Percentiles rank a stretch among this genome's conserved stretches.
These are phyloP conservation scores for Protonemura montana DNA, from an alignment of 2,888 invertebrate genomes.

Conservation along the genomic window DNA sequence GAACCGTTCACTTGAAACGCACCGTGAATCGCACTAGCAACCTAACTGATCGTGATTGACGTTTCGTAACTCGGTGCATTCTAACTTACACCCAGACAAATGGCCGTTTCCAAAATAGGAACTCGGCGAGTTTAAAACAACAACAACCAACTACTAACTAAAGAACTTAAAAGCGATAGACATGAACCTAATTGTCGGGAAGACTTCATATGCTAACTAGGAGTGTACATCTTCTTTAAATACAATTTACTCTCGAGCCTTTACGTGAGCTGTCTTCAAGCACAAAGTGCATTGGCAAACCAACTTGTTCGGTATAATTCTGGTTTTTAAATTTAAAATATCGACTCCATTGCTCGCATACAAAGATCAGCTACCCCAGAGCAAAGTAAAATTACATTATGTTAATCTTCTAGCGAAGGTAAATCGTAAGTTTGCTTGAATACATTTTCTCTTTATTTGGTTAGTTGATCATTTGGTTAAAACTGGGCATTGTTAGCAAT, in stretches of 20 bases:
- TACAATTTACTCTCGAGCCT: slow-evolving; percentile 13
- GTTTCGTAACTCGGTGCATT: background rate
- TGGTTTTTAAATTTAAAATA: background rate
- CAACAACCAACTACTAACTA: background rate
- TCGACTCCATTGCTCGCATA: background rate
- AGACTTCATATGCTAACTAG: slow-evolving; percentile 23
- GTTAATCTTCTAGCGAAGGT: slow-evolving; percentile 20
- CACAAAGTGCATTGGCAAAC: slow-evolving; percentile 18
- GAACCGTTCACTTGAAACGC: background rate
- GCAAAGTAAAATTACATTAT: slow-evolving; percentile 38
- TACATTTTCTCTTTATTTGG: slow-evolving; percentile 34
- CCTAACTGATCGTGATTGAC: background rate
- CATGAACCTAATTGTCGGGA: slow-evolving; percentile 28
- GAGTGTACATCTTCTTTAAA: slow-evolving; percentile 13
- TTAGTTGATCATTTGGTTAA: slow-evolving; percentile 33
- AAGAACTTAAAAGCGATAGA: background rate
- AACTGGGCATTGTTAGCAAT: slow-evolving; percentile 36
- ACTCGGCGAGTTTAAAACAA: background rate
- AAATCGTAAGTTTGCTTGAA: slow-evolving; percentile 30
- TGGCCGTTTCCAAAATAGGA: background rate
- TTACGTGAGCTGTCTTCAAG: background rate
- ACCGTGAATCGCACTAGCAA: no score
- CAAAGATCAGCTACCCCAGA: slow-evolving; percentile 1
- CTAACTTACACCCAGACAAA: background rate
- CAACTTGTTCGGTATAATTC: background rate